phyloP scores from a whole-genome alignment of 2,113 vertebrate genomes.

The Pomatorhinus ruficollis region DNA sequence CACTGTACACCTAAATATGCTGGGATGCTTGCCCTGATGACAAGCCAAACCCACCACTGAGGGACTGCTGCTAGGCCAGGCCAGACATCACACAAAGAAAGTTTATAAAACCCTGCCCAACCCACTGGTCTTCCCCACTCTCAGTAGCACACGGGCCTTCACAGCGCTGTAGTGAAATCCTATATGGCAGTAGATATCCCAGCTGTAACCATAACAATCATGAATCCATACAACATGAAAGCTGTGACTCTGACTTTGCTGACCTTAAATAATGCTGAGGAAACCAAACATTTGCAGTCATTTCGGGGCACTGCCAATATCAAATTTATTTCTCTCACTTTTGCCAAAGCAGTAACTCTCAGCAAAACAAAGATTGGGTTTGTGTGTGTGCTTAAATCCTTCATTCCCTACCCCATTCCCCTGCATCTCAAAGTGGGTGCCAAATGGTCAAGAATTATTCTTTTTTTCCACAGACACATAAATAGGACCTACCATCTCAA shows the following conservation, averaged over 20 bases:
- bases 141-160: background rate
- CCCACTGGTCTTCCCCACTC: background rate
- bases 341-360: background rate
- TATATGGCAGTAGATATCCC: fast-evolving
- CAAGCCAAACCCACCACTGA: slow-evolving; percentile 23
- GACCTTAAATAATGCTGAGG: background rate
- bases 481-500: background rate
- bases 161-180: background rate
- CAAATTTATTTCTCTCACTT: background rate
- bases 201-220: background rate
- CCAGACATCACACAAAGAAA: background rate
- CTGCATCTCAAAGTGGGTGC: background rate
- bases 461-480: background rate
- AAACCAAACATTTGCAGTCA: background rate
- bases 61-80: background rate
- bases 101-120: background rate
- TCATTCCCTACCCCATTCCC: background rate
- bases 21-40: background rate
- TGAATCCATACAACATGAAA: background rate
- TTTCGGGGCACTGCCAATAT: background rate
- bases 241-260: background rate
- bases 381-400: background rate
- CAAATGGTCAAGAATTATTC: background rate
- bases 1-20: background rate
- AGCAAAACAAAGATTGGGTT: background rate